Evolutionary conservation across 2,113 vertebrate genomes (phyloP), one percentile per base, ranked within the genome.

Genomic region (Plestiodon gilberti): DNA sequence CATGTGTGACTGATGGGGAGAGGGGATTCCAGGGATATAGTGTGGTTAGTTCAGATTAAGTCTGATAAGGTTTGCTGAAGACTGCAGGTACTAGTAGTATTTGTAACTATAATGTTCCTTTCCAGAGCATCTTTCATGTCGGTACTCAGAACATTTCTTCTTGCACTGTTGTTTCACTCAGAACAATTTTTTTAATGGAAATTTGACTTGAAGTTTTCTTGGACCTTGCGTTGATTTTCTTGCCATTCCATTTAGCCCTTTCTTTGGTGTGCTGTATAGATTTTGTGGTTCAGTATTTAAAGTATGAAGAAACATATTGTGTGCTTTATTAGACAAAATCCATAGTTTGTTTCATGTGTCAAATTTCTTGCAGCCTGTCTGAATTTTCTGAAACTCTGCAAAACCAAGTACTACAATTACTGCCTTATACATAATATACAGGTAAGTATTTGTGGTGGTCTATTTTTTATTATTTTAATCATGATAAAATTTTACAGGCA

Each of bases 361-460:
- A 65, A 4, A 28, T 94, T 94, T 94, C 78, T 95, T 96, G 30
- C 96, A 99, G 99, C 98, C 69, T 98, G 96, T 79, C 94, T 99
- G 84, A 99, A 99, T 96, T 99, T 99, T 87, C 91, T 99, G 94
- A 99, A 99, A 91, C 96, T 99, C 89, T 99, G 99, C 96, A 99
- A 99, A 96, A 98, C 97, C 93, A 99, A 99, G 87, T 98, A 98
- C 91, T 99, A 99, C 95, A 99, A 99, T 95, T 99, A 98, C 85
- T 99, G 98, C 82, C 98, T 99, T 88, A 94, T 99, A 95, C 97
- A 99, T 94, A 99, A 98, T 97, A 98, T 99, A 3, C 99, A 99
- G 97, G 99, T 99, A 95, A 97, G 96, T 93, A 76, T 84, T 75
- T 71, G 79, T 92, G 38, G 62, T 88, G 6, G n/a, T 22, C 79